Base-by-base conservation (phyloP, 2,797 vertebrate species). In the Chrysocyon brachyurus region DNA sequence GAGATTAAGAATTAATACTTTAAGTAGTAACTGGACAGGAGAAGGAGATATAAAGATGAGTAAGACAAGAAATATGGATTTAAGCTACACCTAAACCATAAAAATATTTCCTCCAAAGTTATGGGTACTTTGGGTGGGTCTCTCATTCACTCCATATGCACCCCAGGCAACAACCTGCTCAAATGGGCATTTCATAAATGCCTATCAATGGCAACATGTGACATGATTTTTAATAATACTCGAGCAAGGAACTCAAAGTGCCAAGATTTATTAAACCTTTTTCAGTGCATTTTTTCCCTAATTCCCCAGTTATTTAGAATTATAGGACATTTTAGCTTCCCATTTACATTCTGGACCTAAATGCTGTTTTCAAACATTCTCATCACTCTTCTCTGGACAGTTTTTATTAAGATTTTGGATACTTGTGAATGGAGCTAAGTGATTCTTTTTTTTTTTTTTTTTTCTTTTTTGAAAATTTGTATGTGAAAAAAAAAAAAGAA, bases 181-280 rank as follows among this genome's bases (percentile, higher is more conserved):
- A 88, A 59, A 64, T 33, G 17, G 59, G 59, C 73, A 33, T 72
- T 57, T 82, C 19, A 77, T 22, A 5, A 26, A 54, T n/a, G 54
- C 2, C 24, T 52, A 24, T 10, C 88, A 59, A 66, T 59, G 26
- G 59, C 73, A 21, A 56, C 46, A 40, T 21, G 28, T 6, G 33
- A 40, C 5, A n/a, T 33, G 99, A 99, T 99, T 68, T 68, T 68
- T 68, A 68, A 49, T 83, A 33, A 73, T 59, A 77, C 12, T 28
- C 87, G 5, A 49, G 46, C 21, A 72, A 56, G 28, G 52, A 91
- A 68, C 19, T 21, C 56, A 40, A 63, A 59, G 52, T 21, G 9
- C 12, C 77, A 94, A 56, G 66, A 63, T 90, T 93, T 70, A 90
- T 77, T 81, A 87, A 92, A 90, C 7, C 0, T 12, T 36, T 46